These are phyloP conservation scores for Macrobrachium nipponense DNA, from an alignment of 1,140 invertebrate genomes.

Conservation along the genomic window DNA sequence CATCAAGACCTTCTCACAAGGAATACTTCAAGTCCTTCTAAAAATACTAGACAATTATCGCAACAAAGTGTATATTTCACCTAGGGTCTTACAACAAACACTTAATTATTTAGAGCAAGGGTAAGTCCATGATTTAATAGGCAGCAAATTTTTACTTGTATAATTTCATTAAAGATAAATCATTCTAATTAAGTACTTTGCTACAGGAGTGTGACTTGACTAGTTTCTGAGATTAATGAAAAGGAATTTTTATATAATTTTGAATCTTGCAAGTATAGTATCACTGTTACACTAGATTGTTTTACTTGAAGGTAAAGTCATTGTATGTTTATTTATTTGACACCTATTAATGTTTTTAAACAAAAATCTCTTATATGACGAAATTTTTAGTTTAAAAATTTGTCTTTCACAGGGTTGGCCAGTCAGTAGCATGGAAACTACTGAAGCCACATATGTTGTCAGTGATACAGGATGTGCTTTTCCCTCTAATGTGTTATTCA, in stretches of 20 bases:
- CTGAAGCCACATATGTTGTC: slow-evolving; percentile 91
- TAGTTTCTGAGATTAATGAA: too few relatives aligned
- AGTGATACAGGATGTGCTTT: slow-evolving; percentile 93
- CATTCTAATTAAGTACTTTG: too few relatives aligned
- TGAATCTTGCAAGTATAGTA: too few relatives aligned
- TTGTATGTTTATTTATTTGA: too few relatives aligned
- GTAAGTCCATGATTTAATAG: slow-evolving; percentile 69
- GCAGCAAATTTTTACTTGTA: background rate
- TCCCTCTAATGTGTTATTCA: slow-evolving; percentile 95
- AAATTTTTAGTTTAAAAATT: background rate
- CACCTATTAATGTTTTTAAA: too few relatives aligned
- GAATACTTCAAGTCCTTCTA: slow-evolving; percentile 84
- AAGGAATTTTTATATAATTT: too few relatives aligned
- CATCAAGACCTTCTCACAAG: slow-evolving; percentile 90
- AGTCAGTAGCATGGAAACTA: slow-evolving; percentile 95
- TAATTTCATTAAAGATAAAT: too few relatives aligned
- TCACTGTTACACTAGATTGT: too few relatives aligned
- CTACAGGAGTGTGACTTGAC: too few relatives aligned
- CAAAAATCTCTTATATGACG: too few relatives aligned
- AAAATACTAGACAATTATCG: slow-evolving; percentile 89
- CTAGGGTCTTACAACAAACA: slow-evolving; percentile 90
- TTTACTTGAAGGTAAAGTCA: too few relatives aligned
- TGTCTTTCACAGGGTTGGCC: slow-evolving; percentile 73
- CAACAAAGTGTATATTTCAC: slow-evolving; percentile 89
- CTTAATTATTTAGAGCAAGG: slow-evolving; percentile 91